Base-by-base conservation (phyloP, 1,140 invertebrate genomes). In the Leptopilina clavipes region DNA sequence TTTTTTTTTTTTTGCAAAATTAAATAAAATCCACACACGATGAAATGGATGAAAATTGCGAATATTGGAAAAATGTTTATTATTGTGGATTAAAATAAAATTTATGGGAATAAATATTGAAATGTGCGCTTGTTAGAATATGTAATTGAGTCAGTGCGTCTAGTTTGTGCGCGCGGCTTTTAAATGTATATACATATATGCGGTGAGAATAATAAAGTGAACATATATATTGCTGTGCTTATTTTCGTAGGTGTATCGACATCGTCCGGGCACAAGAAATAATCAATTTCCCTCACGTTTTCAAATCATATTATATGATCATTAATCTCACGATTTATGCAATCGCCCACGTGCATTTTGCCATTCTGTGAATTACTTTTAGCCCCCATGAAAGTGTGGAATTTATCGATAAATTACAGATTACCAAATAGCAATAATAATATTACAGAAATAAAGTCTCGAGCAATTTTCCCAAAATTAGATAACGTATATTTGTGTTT, bases 361-460 rank as follows among this genome's bases (percentile, higher is more conserved):
- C 7, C 22, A 14, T 31, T 31, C 22, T 31, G 8, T 65, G 14
- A 52, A 52, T n/a, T 65, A 22, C 22, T 65, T 22, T 5, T 31
- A 65, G 12, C 5, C 59, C n/a, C 25, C 1, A 14, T 65, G 59
- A 25, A 37, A 70, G 71, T 43, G 25, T 44, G 70, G 76, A 77
- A 77, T 77, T 77, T 73, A 71, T 71, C 76, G 71, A 65, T 77
- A 73, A 77, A 77, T 77, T 70, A 70, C 73, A 77, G 72, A 77
- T 77, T 77, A 77, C 73, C 65, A 72, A 73, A 65, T 73, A 5
- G 18, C 19, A 56, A 59, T 65, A 65, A 48, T 75, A 37, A 40
- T 45, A 72, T 5, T 2, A 31, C 25, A 31, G 14, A 44, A 48
- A 77, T 77, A 77, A 73, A 77, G 72, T 73, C 59, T 48, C 52